Evolutionary conservation across 2,888 invertebrate genomes (phyloP).

Genomic region (Poecilus cupreus): DNA sequence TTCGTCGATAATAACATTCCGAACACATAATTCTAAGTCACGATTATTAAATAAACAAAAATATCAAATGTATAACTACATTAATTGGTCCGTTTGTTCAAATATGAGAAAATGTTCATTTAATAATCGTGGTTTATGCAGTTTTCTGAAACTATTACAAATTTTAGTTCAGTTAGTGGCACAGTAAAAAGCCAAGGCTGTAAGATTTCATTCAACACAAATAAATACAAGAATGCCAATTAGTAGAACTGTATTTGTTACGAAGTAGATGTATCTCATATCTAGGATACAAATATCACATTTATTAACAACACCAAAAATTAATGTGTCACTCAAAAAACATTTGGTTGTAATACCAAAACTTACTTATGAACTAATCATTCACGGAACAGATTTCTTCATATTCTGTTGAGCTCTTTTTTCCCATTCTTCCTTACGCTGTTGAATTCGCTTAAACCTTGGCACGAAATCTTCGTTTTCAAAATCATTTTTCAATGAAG

Average conservation of each 20-base stretch:
- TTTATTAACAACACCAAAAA: conserved; percentile 31
- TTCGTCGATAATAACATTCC: too few relatives aligned
- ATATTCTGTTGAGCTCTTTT: conserved; percentile 83
- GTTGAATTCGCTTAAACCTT: conserved; percentile 83
- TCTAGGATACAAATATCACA: conserved; percentile 33
- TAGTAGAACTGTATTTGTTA: conserved; percentile 51
- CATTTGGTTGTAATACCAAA: background rate
- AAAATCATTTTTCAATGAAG: conserved; percentile 60
- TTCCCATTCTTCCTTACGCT: conserved; percentile 86
- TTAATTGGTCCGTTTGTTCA: too few relatives aligned
- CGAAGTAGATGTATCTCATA: conserved; percentile 39
- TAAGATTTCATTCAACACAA: conserved; percentile 33
- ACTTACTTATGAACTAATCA: conserved; percentile 5
- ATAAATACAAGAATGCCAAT: conserved; percentile 37
- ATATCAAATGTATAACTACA: too few relatives aligned
- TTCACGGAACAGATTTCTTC: conserved; percentile 72
- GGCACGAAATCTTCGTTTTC: conserved; percentile 69
- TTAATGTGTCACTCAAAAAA: conserved; percentile 6
- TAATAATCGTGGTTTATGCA: too few relatives aligned
- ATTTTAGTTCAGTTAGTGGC: conserved; percentile 35
- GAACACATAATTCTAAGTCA: too few relatives aligned
- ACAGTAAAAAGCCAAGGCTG: conserved; percentile 48
- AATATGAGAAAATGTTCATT: too few relatives aligned
- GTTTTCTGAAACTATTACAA: too few relatives aligned
- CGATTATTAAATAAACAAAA: too few relatives aligned